Conservation (phyloP, 2,113 vertebrate species). For the Syngnathus scovelli region DNA sequence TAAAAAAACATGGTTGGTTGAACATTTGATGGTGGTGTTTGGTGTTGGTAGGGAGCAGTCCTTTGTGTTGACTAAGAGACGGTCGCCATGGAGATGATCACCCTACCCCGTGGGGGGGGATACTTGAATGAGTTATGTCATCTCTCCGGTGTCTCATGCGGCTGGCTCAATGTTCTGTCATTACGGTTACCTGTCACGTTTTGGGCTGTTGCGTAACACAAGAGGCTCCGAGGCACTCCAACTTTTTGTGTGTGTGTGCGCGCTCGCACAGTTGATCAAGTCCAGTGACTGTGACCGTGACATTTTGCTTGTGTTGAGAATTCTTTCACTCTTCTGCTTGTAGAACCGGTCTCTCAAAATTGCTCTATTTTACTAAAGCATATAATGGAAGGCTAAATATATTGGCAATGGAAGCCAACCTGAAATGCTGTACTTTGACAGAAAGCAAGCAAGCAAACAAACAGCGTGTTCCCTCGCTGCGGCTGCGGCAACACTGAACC, state of each 20-base stretch:
- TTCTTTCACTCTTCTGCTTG: not conserved
- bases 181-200: constrained; percentile 18
- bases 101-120: not conserved
- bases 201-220: constrained; percentile 21
- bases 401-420: constrained; percentile 12
- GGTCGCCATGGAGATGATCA: constrained; percentile 26
- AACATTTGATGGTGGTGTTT: not conserved
- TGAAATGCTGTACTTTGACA: constrained; percentile 34
- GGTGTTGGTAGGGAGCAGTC: not conserved
- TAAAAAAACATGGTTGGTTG: too few relatives aligned
- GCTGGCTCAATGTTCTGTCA: not conserved
- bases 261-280: not conserved
- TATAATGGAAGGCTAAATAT: constrained; percentile 1
- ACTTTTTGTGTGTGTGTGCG: not conserved
- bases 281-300: constrained; percentile 15
- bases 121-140: constrained; percentile 13
- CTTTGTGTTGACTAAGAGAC: not conserved
- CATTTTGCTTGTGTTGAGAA: not conserved
- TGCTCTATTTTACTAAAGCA: not conserved
- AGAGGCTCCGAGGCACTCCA: not conserved
- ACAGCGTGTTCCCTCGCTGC: constrained; percentile 43
- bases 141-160: not conserved
- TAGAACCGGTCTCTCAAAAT: not conserved
- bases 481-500: constrained; percentile 34
- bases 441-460: constrained; percentile 46